These are phyloP conservation scores for Hipparchia semele DNA, from an alignment of 2,888 invertebrate genomes.

Conservation along the genomic window DNA sequence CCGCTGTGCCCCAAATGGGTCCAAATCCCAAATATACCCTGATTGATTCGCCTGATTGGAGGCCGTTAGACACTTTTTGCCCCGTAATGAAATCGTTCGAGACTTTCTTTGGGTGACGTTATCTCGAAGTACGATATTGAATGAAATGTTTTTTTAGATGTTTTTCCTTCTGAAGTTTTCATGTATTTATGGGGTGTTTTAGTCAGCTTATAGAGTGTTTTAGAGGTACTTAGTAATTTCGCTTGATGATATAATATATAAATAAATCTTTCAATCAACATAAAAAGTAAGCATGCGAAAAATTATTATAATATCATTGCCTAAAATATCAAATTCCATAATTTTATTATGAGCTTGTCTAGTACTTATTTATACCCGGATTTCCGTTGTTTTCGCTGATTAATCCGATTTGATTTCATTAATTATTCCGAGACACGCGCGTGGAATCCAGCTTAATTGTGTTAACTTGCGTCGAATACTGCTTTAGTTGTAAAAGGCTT, in stretches of 20 bases:
- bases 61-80: conserved; percentile 31
- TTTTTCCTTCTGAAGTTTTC: conserved; percentile 8
- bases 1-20: conserved; percentile 19
- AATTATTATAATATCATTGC: no score
- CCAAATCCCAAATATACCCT: conserved; percentile 28
- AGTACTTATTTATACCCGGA: conserved; percentile 27
- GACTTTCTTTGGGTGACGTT: conserved; percentile 18
- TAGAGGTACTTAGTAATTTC: no score
- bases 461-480: conserved; percentile 18
- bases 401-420: conserved; percentile 34
- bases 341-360: conserved; percentile 3
- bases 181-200: conserved; percentile 6
- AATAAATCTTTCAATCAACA: no score
- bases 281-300: no score
- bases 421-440: conserved; percentile 37
- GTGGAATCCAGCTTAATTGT: conserved; percentile 27
- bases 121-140: conserved; percentile 10
- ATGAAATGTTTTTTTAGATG: conserved; percentile 21
- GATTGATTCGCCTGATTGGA: conserved; percentile 37
- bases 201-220: background rate
- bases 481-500: conserved; percentile 15
- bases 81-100: conserved; percentile 21
- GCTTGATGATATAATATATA: no score
- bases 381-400: conserved; percentile 35
- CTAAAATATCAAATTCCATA: conserved; percentile 1